phyloP scores from a whole-genome alignment of 2,888 invertebrate species.

The Cephonodes hylas region DNA sequence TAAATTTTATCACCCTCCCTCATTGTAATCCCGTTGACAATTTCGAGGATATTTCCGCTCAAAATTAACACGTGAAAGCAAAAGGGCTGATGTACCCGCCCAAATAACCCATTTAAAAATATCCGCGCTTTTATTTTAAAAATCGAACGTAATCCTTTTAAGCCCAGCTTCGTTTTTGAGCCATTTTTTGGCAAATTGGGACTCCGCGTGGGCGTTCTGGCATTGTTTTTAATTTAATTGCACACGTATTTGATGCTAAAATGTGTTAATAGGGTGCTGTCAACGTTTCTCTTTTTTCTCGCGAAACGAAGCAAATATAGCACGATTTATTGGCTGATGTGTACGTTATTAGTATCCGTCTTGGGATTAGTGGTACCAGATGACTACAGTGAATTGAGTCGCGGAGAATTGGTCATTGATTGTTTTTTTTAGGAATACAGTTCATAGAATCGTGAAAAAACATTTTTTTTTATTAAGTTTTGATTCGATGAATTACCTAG shows the following conservation, averaged over 20 bases:
- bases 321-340: neutral
- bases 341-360: neutral
- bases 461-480: too few species aligned
- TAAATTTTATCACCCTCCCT: neutral
- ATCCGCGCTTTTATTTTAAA: neutral
- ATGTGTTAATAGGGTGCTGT: neutral
- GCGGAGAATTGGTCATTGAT: neutral
- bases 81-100: neutral
- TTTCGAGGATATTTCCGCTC: neutral
- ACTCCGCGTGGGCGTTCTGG: neutral
- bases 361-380: neutral
- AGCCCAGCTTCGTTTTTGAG: neutral
- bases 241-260: neutral
- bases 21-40: neutral
- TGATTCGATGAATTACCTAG: too few species aligned
- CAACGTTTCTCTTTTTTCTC: neutral
- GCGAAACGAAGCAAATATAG: neutral
- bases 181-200: neutral
- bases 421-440: neutral
- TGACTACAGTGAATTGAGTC: neutral
- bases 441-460: neutral
- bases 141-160: conserved; percentile 1
- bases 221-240: conserved; percentile 5
- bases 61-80: neutral
- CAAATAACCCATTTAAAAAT: neutral